Percentiles rank a stretch among this genome's conserved stretches.
Evolutionary conservation across 30 jellyfish, hydroid and myxozoan species (phyloP).

Genomic region (Aurelia coerulea): DNA sequence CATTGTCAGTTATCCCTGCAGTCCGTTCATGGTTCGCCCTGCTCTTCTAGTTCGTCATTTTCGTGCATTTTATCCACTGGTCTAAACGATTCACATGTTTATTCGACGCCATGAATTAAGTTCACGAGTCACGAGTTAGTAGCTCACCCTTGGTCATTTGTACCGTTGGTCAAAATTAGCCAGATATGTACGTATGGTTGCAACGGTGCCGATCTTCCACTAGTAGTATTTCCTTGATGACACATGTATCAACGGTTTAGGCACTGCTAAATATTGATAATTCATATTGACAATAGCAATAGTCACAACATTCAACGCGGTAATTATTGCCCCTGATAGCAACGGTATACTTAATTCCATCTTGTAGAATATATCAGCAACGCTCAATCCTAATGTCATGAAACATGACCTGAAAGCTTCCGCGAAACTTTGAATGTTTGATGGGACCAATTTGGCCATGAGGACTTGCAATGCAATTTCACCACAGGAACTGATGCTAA

Average conservation of each 20-base stretch:
- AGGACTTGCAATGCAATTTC: constrained; percentile 36
- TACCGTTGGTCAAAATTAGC: too few relatives aligned
- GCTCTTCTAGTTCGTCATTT: too few relatives aligned
- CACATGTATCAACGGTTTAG: constrained; percentile 28
- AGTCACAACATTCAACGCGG: constrained; percentile 40
- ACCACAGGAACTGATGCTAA: constrained; percentile 44
- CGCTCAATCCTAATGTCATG: constrained; percentile 10
- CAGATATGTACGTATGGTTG: too few relatives aligned
- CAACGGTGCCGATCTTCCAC: not conserved
- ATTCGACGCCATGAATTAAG: too few relatives aligned
- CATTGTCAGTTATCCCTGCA: too few relatives aligned
- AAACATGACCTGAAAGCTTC: constrained; percentile 37
- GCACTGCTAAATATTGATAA: constrained; percentile 41
- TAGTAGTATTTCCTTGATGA: constrained; percentile 44
- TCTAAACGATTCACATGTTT: too few relatives aligned
- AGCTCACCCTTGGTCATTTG: too few relatives aligned
- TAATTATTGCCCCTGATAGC: constrained; percentile 10
- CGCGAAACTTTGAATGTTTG: constrained; percentile 17
- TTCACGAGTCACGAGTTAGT: too few relatives aligned
- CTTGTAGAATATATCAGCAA: constrained; percentile 29
- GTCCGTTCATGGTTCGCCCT: too few relatives aligned
- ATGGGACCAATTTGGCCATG: constrained; percentile 42
- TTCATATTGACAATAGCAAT: constrained; percentile 49
- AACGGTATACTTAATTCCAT: constrained; percentile 42
- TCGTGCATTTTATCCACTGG: too few relatives aligned